Evolutionary conservation across 2,797 vertebrate species (phyloP), one percentile per base, ranked within the genome.

Genomic region (Fistularia tabacaria): DNA sequence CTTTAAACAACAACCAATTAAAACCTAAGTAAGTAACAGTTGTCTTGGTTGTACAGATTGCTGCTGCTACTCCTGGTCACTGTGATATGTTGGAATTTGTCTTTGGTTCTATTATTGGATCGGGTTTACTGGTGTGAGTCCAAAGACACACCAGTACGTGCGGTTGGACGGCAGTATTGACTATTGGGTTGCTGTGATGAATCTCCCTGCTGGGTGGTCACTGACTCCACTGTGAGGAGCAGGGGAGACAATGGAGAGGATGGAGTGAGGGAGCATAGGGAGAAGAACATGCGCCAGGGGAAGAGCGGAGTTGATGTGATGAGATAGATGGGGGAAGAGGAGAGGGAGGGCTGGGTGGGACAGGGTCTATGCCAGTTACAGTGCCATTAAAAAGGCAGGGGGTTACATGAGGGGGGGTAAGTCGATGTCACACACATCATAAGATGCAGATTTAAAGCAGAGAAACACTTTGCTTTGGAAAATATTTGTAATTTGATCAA

Each of bases 131-230:
- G 25, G 25, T 5, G 25, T 25, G 25, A 25, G 25, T 25, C 25
- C 25, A 25, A 5, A 25, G 25, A 25, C 25, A 25, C 25, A 25
- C 25, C 25, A 25, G 25, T 25, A 25, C 5, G 25, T 25, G 25
- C 25, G 25, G 25, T 25, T 25, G 25, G 25, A 25, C 25, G 25
- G 25, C 25, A 25, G 25, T 25, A 25, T 25, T 25, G 25, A 9
- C 36, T 46, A 43, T 37, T 36, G 41, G 36, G 67, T 79, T 73
- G 69, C 67, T 76, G 74, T 74, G 73, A 84, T 85, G 66, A 76
- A 77, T 79, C 59, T 69, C 53, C 50, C 63, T 77, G 70, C 57
- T 79, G 73, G 79, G 75, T 83, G 81, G 80, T 64, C 73, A 46
- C 64, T 55, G 74, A 61, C 70, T 77, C 51, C 36, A 61, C 52